Conservation (phyloP, 2,888 invertebrate genomes). For the Folsomia candida region DNA sequence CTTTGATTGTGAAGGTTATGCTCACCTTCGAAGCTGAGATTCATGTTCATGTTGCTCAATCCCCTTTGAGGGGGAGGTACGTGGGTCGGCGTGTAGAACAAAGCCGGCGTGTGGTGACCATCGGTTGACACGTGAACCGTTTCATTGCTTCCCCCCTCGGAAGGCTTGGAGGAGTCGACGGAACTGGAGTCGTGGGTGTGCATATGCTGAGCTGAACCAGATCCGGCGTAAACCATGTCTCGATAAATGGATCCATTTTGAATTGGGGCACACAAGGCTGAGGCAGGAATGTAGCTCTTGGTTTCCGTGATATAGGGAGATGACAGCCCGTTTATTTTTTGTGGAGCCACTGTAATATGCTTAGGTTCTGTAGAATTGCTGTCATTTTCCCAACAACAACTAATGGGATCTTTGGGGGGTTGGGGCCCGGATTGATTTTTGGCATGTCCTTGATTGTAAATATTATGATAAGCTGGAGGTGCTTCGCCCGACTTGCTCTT, state of each 20-base stretch:
- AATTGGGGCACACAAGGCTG: slow-evolving; percentile 43
- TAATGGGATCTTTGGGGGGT: slow-evolving; percentile 39
- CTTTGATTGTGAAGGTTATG: slow-evolving; percentile 22
- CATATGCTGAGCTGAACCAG: slow-evolving; percentile 44
- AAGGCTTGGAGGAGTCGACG: slow-evolving; percentile 49
- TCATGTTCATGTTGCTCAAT: slow-evolving; percentile 22
- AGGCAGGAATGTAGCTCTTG: slow-evolving; percentile 48
- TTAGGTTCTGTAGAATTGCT: slow-evolving; percentile 34
- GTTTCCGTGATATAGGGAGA: slow-evolving; percentile 43
- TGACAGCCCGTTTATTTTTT: slow-evolving; percentile 38
- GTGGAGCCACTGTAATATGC: slow-evolving; percentile 5
- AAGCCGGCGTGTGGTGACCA: slow-evolving; percentile 43
- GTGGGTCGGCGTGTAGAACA: slow-evolving; percentile 35
- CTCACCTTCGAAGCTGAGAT: slow-evolving; percentile 25
- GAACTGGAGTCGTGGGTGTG: slow-evolving; percentile 49
- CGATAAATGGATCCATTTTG: slow-evolving; percentile 45
- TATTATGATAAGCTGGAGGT: slow-evolving; percentile 49
- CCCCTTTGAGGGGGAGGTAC: slow-evolving; percentile 13
- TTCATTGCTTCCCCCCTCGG: slow-evolving; percentile 48
- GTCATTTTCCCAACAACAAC: slow-evolving; percentile 51
- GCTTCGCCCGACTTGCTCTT: slow-evolving; percentile 45
- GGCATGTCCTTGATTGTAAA: slow-evolving; percentile 41
- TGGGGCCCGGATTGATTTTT: slow-evolving; percentile 32
- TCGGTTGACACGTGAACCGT: slow-evolving; percentile 50
- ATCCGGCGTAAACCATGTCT: slow-evolving; percentile 50